Base-by-base conservation (phyloP, 2,797 vertebrate species). In the Esox lucius region DNA sequence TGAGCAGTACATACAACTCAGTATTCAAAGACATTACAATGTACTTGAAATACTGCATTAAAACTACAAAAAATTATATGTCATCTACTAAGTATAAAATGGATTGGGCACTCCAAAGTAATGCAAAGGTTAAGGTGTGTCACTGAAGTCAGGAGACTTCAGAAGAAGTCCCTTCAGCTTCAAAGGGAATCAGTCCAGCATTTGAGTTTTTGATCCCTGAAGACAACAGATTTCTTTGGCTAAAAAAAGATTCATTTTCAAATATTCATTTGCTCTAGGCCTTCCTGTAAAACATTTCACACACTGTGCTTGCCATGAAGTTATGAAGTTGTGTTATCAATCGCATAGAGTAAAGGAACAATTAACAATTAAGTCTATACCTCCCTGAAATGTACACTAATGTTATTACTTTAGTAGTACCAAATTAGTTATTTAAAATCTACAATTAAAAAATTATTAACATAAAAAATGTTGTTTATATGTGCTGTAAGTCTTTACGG, bases 201-300 rank as follows among this genome's bases (percentile, higher is more conserved):
- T 84, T 83, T 82, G 85, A 81, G 86, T 86, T 91, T 91, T 91
- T 91, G 88, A 93, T 93, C 90, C 91, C 70, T 76, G 73, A 72
- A 91, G 84, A 92, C 87, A 91, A 90, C 86, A 89, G 89, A 93
- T 91, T 87, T 89, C 46, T 81, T 86, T 79, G 80, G 73, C 83
- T 87, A 92, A 87, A 87, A 87, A 87, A 87, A 87, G 84, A 85
- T 89, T 88, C 89, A 83, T 81, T 87, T 88, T 88, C 70, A 53
- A 74, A 49, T 65, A 65, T 62, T 73, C 19, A 74, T 79, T 46
- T 31, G 28, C 64, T 71, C 80, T 81, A 82, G 90, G 90, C 86
- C 80, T 86, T 75, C 80, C 88, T 81, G 22, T 82, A 83, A 86
- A 87, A 78, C 66, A 78, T 86, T 85, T 84, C 83, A 84, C 85